phyloP scores from a whole-genome alignment of 2,888 invertebrate genomes.

The Penaeus monodon region DNA sequence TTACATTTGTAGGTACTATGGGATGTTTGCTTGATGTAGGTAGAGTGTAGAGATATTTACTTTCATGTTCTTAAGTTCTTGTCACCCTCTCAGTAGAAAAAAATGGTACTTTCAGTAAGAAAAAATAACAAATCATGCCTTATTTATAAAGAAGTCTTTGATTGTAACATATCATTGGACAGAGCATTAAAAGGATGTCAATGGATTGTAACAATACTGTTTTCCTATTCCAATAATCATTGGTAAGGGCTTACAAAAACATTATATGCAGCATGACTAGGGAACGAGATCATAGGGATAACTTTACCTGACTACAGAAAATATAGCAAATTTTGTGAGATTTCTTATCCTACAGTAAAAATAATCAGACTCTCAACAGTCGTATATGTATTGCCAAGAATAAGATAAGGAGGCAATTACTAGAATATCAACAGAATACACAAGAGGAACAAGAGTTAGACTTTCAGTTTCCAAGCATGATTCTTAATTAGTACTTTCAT shows the following conservation, averaged over 20 bases:
- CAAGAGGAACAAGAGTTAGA: conserved; percentile 41
- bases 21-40: conserved; percentile 3
- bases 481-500: too few species aligned
- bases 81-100: too few species aligned
- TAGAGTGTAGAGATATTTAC: conserved; percentile 13
- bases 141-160: conserved; percentile 32
- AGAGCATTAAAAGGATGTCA: conserved; percentile 29
- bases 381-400: conserved; percentile 9
- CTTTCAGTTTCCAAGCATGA: conserved; percentile 16
- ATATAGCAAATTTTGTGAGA: conserved; percentile 40
- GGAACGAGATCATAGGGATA: conserved; percentile 59
- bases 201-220: conserved; percentile 8
- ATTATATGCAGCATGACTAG: conserved; percentile 44
- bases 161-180: conserved; percentile 40
- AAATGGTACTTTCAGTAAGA: too few species aligned
- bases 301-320: conserved; percentile 48
- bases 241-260: conserved; percentile 33
- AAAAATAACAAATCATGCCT: conserved; percentile 9
- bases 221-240: conserved; percentile 22
- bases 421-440: conserved; percentile 46
- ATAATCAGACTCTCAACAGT: conserved; percentile 32
- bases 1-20: background rate
- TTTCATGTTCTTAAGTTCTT: background rate
- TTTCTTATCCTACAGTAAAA: conserved; percentile 49
- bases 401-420: conserved; percentile 36